Evolutionary conservation across 2,888 invertebrate genomes (phyloP), one percentile per base, ranked within the genome.

Genomic region (Gibbula magus): DNA sequence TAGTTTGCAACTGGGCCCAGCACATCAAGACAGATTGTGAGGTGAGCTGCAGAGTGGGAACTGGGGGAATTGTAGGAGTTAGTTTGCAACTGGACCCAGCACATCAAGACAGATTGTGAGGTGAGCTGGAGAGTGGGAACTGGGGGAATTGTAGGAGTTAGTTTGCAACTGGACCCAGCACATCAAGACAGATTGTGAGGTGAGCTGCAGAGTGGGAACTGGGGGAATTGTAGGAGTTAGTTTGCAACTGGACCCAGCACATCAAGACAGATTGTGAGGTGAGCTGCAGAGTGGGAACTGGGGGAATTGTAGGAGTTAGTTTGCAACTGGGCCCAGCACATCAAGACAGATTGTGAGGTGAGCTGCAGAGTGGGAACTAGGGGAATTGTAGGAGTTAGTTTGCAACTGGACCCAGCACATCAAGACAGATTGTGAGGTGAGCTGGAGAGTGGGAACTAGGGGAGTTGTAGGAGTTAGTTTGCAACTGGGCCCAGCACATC

Each of bases 21-120:
- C 98, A 98, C 90, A 98, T 98, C 84, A 96, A 96, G 87, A 93
- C 93, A 0, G 94, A 94, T 66, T 97, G 97, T 91, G 93, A 94
- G 90, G 94, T 95, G 85, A 87, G 86, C 0, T 2, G 52, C 35
- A n/a, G 13, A n/a, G 7, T 56, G 22, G 54, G 8, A n/a, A 10
- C 4, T 8, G n/a, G 1, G 25, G 56, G 7, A 8, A 8, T 7
- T 4, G 3, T 56, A n/a, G 1, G 1, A 8, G 7, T 7, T 1
- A 25, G 7, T 4, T n/a, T 1, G n/a, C 76, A 92, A 94, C 7
- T 97, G 97, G 91, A 93, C 95, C 1, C 93, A 94, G 45, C 98
- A 98, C 90, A 98, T 98, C 84, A 96, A 96, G 87, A 93, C 93
- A 0, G 94, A 94, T 66, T 97, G 97, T 91, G 93, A 94, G 90